Evolutionary conservation across 2,888 invertebrate genomes (phyloP).

Genomic region (Odiellus spinosus): DNA sequence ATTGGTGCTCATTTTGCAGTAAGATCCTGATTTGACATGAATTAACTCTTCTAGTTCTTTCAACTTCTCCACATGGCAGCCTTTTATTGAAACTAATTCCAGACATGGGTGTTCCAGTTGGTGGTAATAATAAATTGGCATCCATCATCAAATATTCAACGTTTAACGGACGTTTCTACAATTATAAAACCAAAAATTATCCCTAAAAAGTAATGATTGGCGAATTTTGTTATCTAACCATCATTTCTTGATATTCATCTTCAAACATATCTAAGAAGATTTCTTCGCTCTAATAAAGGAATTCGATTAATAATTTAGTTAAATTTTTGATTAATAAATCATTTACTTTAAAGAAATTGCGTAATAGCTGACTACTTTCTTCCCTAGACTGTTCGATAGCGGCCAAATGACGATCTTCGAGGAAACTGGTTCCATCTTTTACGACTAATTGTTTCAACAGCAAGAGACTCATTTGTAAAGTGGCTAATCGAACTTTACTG

Average conservation of each 20-base stretch:
- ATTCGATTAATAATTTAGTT: no score
- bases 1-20: no score
- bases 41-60: slow-evolving; percentile 36
- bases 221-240: slow-evolving; percentile 27
- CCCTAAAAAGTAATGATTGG: neutral
- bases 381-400: slow-evolving; percentile 53
- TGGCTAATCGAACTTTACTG: slow-evolving; percentile 75
- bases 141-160: slow-evolving; percentile 96
- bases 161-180: slow-evolving; percentile 53
- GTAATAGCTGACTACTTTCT: slow-evolving; percentile 63
- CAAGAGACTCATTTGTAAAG: slow-evolving; percentile 71
- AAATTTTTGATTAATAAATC: slow-evolving; percentile 2
- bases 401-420: slow-evolving; percentile 50
- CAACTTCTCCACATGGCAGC: slow-evolving; percentile 86
- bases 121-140: slow-evolving; percentile 80
- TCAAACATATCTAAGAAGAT: slow-evolving; percentile 98
- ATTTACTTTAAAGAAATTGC: slow-evolving; percentile 71
- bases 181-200: neutral
- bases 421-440: slow-evolving; percentile 37
- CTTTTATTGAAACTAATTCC: slow-evolving; percentile 86
- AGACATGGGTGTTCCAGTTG: slow-evolving; percentile 77
- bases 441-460: slow-evolving; percentile 51
- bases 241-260: slow-evolving; percentile 90
- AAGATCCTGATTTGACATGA: no score
- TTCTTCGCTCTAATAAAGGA: slow-evolving; percentile 57